These are phyloP conservation scores for Eumeta japonica DNA, from an alignment of 1,140 invertebrate species.

Conservation along the genomic window DNA sequence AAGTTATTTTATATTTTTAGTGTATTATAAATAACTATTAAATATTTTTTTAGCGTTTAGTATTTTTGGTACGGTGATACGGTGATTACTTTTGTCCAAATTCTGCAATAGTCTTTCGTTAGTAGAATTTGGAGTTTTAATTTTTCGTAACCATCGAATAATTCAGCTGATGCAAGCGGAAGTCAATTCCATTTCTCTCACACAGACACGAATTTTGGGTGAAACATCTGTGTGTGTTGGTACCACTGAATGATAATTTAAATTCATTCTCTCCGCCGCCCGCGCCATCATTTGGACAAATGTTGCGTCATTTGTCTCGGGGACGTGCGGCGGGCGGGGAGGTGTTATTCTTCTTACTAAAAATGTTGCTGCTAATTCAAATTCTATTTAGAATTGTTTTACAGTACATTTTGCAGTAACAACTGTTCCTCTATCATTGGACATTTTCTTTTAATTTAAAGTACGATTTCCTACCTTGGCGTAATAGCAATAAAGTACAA, in stretches of 20 bases:
- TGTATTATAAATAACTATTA: neutral
- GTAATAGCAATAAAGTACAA: constrained; percentile 22
- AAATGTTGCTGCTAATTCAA: neutral
- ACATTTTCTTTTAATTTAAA: constrained; percentile 17
- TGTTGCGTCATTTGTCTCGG: constrained; percentile 56
- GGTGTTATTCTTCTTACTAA: constrained; percentile 9
- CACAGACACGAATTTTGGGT: constrained; percentile 24
- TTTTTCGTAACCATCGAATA: neutral
- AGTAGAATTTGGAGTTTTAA: too few species aligned
- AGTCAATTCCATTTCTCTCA: neutral
- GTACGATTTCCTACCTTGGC: constrained; percentile 24
- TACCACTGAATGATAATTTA: constrained; percentile 61
- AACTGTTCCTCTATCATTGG: constrained; percentile 11
- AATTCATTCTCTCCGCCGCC: constrained; percentile 60
- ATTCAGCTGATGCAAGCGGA: neutral
- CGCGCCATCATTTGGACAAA: constrained; percentile 61
- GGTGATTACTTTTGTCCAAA: neutral
- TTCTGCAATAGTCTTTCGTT: too few species aligned
- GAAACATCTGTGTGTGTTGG: constrained; percentile 44
- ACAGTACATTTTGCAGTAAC: neutral
- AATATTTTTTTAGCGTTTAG: neutral
- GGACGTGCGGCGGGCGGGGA: constrained; percentile 30
- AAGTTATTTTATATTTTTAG: neutral
- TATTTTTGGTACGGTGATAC: too few species aligned
- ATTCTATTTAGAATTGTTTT: neutral